These are phyloP conservation scores for Tragulus kanchil DNA, from an alignment of 2,113 vertebrate genomes.

Conservation along the genomic window DNA sequence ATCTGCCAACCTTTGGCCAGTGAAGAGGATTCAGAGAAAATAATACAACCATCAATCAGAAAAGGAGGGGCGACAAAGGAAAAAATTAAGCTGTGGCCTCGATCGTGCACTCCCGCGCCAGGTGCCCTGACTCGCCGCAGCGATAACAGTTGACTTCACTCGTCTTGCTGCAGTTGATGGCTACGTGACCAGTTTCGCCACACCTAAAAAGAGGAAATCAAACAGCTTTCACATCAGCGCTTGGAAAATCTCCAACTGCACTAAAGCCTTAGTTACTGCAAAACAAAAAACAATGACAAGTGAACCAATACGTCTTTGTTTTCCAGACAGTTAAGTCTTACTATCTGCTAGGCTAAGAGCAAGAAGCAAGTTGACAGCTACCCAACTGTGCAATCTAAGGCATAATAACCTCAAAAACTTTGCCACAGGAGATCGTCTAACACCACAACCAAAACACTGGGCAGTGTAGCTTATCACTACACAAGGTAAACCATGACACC, in stretches of 20 bases:
- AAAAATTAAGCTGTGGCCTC: conserved; percentile 97
- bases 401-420: not conserved
- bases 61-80: conserved; percentile 99
- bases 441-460: not conserved
- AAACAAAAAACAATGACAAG: not conserved
- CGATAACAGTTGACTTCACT: conserved; percentile 99
- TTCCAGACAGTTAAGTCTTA: not conserved
- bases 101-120: conserved; percentile 99
- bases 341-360: not conserved
- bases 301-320: not conserved
- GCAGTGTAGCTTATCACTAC: not conserved
- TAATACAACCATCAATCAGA: conserved; percentile 99
- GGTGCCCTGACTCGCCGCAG: conserved; percentile 98
- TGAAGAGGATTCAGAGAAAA: conserved; percentile 99
- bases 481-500: not conserved
- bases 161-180: conserved; percentile 99
- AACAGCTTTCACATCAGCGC: not conserved
- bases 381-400: not conserved
- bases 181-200: conserved; percentile 99
- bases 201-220: conserved; percentile 89
- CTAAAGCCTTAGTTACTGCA: not conserved
- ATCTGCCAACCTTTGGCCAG: conserved; percentile 98
- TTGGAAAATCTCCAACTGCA: not conserved
- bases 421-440: not conserved
- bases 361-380: not conserved